Conservation (phyloP, 1,140 invertebrate genomes). For the Apolygus lucorum region DNA sequence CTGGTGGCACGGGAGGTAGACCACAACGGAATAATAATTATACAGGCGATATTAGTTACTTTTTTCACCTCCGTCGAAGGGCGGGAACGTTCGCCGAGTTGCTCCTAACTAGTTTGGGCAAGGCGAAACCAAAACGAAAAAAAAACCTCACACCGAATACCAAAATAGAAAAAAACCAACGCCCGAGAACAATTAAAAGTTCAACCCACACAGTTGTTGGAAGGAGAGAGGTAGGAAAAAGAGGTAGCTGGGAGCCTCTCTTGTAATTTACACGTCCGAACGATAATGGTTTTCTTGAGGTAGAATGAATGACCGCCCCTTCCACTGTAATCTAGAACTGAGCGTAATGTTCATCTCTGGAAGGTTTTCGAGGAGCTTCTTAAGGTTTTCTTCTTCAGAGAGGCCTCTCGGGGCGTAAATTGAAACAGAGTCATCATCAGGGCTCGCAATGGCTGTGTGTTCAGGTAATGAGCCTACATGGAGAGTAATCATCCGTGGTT, state of each 20-base stretch:
- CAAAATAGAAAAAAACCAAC: neutral
- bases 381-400: neutral
- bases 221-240: neutral
- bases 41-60: neutral
- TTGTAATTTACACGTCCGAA: neutral
- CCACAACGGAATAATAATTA: neutral
- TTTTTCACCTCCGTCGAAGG: neutral
- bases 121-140: neutral
- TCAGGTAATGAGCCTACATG: neutral
- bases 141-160: too few species aligned
- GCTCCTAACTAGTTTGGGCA: neutral
- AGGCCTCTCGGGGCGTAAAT: neutral
- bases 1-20: neutral
- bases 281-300: neutral
- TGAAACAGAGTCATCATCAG: neutral
- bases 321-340: neutral
- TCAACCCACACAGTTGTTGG: neutral
- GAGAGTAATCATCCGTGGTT: neutral
- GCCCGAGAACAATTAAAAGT: neutral
- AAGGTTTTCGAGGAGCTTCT: neutral
- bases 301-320: neutral
- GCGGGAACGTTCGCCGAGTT: neutral
- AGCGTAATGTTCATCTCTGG: neutral
- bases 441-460: neutral
- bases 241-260: neutral